A percentile compares a stretch with the other conserved stretches of the same genome.
phyloP scores from a whole-genome alignment of 2,888 invertebrate genomes.

The Andrena minutula region DNA sequence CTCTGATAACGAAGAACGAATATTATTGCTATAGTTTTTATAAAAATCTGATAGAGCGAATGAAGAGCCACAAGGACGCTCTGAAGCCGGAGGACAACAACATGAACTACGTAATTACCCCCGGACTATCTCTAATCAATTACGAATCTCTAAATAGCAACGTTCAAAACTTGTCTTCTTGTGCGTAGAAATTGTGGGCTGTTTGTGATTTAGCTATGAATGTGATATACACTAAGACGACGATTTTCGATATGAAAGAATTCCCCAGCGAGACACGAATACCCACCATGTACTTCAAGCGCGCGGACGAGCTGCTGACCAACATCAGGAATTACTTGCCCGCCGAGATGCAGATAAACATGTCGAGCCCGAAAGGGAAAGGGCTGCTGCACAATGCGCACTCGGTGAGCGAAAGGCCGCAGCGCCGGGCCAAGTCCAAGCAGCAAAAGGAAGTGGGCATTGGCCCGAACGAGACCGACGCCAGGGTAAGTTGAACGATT shows the following conservation, averaged over 20 bases:
- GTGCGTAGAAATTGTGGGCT: constrained; percentile 96
- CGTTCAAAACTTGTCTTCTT: constrained; percentile 19
- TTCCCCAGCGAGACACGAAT: constrained; percentile 94
- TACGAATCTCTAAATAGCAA: constrained; percentile 7
- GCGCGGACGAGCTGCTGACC: constrained; percentile 89
- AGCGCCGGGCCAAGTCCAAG: constrained; percentile 85
- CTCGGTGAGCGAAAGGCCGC: constrained; percentile 82
- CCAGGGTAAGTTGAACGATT: constrained; percentile 85
- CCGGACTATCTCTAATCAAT: constrained; percentile 17
- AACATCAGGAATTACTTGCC: constrained; percentile 94
- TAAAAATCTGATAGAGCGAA: constrained; percentile 95
- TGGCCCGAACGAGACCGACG: constrained; percentile 87
- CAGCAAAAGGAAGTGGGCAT: constrained; percentile 86
- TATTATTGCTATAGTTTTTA: constrained; percentile 98
- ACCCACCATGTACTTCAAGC: constrained; percentile 95
- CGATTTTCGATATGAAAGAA: constrained; percentile 95
- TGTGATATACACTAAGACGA: constrained; percentile 94
- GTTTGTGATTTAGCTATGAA: constrained; percentile 97
- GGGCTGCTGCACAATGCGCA: constrained; percentile 80
- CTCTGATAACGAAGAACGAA: constrained; percentile 96
- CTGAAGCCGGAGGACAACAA: constrained; percentile 93
- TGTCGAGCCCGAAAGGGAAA: constrained; percentile 84
- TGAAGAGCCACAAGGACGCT: constrained; percentile 97
- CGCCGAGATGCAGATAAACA: constrained; percentile 90
- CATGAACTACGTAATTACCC: constrained; percentile 91